A percentile compares a stretch with the other conserved stretches of the same genome.
Evolutionary conservation across 1,140 invertebrate species (phyloP).

Genomic region (Lamellibrachia luymesi): DNA sequence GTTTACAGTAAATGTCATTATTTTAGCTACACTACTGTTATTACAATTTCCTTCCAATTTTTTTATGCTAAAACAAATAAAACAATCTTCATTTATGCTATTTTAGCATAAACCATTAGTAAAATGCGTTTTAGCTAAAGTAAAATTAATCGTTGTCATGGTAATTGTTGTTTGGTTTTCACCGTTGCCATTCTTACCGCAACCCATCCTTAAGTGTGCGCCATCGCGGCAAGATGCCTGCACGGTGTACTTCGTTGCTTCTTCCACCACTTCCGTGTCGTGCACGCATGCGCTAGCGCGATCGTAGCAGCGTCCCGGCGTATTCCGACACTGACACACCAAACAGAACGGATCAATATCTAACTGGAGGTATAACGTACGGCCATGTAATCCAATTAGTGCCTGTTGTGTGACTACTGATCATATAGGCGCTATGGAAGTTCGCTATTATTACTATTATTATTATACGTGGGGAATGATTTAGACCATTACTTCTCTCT

Average conservation of each 20-base stretch:
- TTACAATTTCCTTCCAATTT: too few species aligned
- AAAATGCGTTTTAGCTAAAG: neutral
- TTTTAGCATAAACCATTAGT: neutral
- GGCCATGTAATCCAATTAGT: too few species aligned
- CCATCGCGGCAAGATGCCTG: conserved; percentile 8
- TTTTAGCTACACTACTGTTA: too few species aligned
- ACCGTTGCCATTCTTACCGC: neutral
- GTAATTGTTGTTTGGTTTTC: neutral
- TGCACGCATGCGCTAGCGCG: conserved; percentile 4
- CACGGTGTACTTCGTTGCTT: neutral
- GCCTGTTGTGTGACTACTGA: too few species aligned
- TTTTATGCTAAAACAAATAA: neutral
- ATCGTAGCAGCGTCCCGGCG: neutral
- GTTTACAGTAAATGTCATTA: too few species aligned
- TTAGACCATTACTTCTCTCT: too few species aligned
- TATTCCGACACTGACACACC: neutral
- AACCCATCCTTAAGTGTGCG: neutral
- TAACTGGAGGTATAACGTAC: too few species aligned
- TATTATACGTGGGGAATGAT: too few species aligned
- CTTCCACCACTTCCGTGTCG: conserved; percentile 11
- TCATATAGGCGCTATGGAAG: too few species aligned
- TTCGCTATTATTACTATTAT: too few species aligned
- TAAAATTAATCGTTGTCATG: neutral
- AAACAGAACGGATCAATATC: neutral
- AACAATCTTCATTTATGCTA: neutral